Evolutionary conservation across 2,888 invertebrate genomes (phyloP).

Genomic region (Caenorhabditis angaria): DNA sequence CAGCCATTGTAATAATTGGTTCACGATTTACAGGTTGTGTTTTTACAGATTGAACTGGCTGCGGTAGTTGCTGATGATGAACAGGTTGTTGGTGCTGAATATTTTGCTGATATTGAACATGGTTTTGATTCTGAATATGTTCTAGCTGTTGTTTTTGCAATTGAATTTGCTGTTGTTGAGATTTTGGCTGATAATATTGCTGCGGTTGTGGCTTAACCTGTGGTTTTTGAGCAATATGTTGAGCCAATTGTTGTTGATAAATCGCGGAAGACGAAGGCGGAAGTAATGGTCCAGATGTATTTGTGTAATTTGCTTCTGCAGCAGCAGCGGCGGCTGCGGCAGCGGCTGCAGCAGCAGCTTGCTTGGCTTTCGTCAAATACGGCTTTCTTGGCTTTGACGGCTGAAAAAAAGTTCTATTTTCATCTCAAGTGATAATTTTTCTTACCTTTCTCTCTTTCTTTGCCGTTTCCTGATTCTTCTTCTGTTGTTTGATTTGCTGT

Average conservation of each 20-base stretch:
- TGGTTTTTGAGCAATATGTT: background rate
- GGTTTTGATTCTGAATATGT: too few species aligned
- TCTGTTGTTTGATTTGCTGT: background rate
- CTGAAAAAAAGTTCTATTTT: background rate
- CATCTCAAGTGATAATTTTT: background rate
- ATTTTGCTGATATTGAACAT: background rate
- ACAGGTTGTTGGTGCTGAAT: background rate
- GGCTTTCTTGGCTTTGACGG: conserved; percentile 5
- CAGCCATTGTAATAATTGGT: conserved; percentile 1
- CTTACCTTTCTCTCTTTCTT: background rate
- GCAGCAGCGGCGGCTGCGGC: background rate
- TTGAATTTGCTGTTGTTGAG: background rate
- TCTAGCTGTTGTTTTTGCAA: background rate
- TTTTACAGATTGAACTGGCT: too few species aligned
- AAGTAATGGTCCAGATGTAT: background rate
- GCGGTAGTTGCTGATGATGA: background rate
- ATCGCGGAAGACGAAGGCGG: background rate
- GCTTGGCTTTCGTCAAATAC: background rate
- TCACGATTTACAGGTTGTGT: too few species aligned
- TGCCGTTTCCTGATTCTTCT: background rate
- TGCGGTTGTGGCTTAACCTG: background rate
- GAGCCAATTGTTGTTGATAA: too few species aligned
- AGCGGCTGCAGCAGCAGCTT: background rate
- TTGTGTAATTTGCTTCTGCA: background rate
- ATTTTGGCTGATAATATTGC: too few species aligned